phyloP scores from a whole-genome alignment of 2,113 vertebrate genomes.

The Nothocercus nigrocapillus region DNA sequence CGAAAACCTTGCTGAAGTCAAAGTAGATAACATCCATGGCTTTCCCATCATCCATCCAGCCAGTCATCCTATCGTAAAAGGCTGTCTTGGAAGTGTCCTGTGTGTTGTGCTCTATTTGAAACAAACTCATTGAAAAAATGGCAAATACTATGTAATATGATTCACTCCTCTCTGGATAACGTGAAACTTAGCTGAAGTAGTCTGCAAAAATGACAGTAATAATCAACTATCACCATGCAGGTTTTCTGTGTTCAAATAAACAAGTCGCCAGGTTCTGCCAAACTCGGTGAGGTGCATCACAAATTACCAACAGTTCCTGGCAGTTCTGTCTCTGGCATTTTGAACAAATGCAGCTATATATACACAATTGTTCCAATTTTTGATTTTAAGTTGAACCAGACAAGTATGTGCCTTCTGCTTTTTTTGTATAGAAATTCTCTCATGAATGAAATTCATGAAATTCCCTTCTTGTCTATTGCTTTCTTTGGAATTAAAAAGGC shows the following conservation, averaged over 20 bases:
- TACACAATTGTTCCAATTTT: background rate
- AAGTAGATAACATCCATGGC: too few species aligned
- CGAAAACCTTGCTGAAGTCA: too few species aligned
- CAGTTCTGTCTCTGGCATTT: background rate
- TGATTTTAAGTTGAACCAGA: background rate
- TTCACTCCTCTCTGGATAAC: background rate
- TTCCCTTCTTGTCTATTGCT: background rate
- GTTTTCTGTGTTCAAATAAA: conserved; percentile 29
- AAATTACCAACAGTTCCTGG: background rate
- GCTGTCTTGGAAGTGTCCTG: background rate
- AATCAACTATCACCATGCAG: background rate
- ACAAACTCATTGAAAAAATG: background rate
- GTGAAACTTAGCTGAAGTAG: conserved; percentile 32
- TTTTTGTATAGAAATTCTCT: background rate
- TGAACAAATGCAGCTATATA: background rate
- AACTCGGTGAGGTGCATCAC: background rate
- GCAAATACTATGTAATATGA: background rate
- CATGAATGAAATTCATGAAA: background rate
- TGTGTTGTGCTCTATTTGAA: background rate
- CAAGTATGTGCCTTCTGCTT: background rate
- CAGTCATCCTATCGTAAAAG: too few species aligned
- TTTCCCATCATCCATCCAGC: too few species aligned
- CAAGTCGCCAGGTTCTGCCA: conserved; percentile 2
- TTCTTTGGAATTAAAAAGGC: background rate
- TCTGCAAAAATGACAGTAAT: conserved; percentile 27